Evolutionary conservation across 1,140 invertebrate species (phyloP), one percentile per base, ranked within the genome.

Genomic region (Holcopasites calliopsidis): DNA sequence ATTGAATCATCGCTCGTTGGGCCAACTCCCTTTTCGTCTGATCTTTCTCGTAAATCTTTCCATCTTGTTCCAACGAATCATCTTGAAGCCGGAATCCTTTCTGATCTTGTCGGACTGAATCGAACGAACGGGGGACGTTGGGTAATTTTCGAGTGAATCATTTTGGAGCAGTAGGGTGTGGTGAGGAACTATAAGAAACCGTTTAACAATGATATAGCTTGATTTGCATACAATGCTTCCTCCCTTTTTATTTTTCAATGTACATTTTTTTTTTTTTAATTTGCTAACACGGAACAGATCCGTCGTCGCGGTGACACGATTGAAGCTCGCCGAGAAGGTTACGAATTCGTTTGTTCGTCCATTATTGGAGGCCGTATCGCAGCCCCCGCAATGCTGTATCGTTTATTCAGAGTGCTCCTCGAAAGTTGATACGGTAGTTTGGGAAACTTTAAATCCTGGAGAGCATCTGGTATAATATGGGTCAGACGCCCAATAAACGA

Each of bases 401-500:
- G 35, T 66, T 74, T 66, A 66, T 74, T 62, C 57, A 47, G 62
- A 66, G 40, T 47, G 62, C 35, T 65, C 38, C 47, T 47, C 31
- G 21, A 64, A n/a, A 66, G 38, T 66, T 62, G 40, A 57, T 66
- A 55, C 40, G 38, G 50, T 74, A 44, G 62, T 74, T 74, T n/a
- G 44, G 55, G 71, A 66, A 74, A 74, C 71, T 74, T 73, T 74
- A 74, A 74, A 54, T 74, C 60, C 61, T 28, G 13, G 38, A 21
- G 50, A 55, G 62, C 31, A 44, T 57, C 52, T 57, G 61, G 50
- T 66, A 66, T 55, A 66, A 40, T 35, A 74, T 42, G 13, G 61
- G 49, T 35, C 31, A 18, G 71, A 26, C 50, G 71, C 21, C 71
- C 61, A 66, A 57, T 74, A 55, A n/a, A 54, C 71, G 71, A 74